Evolutionary conservation across 2,797 vertebrate genomes (phyloP), one percentile per base, ranked within the genome.

Genomic region (Vireo griseus): DNA sequence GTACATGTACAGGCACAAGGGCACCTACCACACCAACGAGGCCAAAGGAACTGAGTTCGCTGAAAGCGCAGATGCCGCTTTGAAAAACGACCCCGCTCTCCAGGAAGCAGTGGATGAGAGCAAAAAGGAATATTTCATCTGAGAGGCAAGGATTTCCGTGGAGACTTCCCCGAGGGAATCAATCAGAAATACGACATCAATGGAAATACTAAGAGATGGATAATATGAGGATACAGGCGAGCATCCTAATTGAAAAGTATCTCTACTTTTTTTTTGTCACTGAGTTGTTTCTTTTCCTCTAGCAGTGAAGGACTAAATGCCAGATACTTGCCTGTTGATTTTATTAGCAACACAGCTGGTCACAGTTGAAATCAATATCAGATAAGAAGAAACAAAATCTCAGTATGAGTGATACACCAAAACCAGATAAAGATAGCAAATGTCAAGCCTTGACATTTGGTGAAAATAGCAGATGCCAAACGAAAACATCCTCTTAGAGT

Each of bases 41-140:
- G 97, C 89, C 80, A 98, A 98, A 83, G 98, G 98, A 31, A 97
- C 98, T 0, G 98, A 98, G 91, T 98, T 98, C 15, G 97, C 97
- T 0, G 98, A 98, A 77, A 98, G 96, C 0, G 98, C 98, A 0
- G 98, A 98, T 0, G 82, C 93, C 0, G 98, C 96, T 19, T 93
- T 98, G 85, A 98, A 98, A 88, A 96, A 93, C 2, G 98, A 98
- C 83, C 97, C 97, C 0, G 86, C 98, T 52, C 96, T 98, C 82
- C 98, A 98, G 90, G 98, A 98, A 21, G 77, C 91, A 7, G 93
- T 97, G 52, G 98, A 98, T 54, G 97, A 98, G 87, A 97, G 97
- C 97, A 98, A 97, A 92, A 98, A 98, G 94, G 99, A 99, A 77
- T 99, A 99, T 96, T 99, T 99, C 92, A 99, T 99, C 94, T 99